Conservation (phyloP, 2,888 invertebrate species). For the Cremastinae sp. region DNA sequence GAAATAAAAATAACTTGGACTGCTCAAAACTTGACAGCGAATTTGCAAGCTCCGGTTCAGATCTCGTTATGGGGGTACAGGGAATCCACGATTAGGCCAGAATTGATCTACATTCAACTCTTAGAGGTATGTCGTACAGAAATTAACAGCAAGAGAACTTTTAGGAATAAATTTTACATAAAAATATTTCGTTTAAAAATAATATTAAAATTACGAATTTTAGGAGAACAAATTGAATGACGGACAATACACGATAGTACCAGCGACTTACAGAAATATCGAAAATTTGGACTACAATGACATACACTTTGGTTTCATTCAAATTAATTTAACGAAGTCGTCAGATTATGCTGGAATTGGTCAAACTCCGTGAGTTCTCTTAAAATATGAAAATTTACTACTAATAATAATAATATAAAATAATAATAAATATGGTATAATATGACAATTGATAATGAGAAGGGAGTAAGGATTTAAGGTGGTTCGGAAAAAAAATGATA, state of each 20-base stretch:
- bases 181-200: not conserved
- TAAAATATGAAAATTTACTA: slow-evolving; percentile 3
- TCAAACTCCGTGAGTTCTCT: slow-evolving; percentile 89
- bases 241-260: slow-evolving; percentile 88
- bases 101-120: slow-evolving; percentile 90
- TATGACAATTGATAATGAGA: too few relatives aligned
- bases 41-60: slow-evolving; percentile 88
- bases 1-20: slow-evolving; percentile 92
- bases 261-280: slow-evolving; percentile 86
- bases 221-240: slow-evolving; percentile 80
- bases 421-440: too few relatives aligned
- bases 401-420: not conserved
- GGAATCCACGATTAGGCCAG: slow-evolving; percentile 90
- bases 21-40: slow-evolving; percentile 91
- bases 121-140: too few relatives aligned
- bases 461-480: too few relatives aligned
- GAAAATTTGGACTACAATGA: slow-evolving; percentile 87
- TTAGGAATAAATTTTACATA: not conserved
- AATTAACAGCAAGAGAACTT: slow-evolving; percentile 72
- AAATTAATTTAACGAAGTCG: slow-evolving; percentile 92
- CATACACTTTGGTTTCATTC: slow-evolving; percentile 92
- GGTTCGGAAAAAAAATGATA: too few relatives aligned
- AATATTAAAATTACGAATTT: slow-evolving; percentile 11
- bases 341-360: slow-evolving; percentile 84
- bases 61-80: slow-evolving; percentile 95